These are phyloP conservation scores for Fistularia tabacaria DNA, from an alignment of 2,797 vertebrate genomes.

Conservation along the genomic window DNA sequence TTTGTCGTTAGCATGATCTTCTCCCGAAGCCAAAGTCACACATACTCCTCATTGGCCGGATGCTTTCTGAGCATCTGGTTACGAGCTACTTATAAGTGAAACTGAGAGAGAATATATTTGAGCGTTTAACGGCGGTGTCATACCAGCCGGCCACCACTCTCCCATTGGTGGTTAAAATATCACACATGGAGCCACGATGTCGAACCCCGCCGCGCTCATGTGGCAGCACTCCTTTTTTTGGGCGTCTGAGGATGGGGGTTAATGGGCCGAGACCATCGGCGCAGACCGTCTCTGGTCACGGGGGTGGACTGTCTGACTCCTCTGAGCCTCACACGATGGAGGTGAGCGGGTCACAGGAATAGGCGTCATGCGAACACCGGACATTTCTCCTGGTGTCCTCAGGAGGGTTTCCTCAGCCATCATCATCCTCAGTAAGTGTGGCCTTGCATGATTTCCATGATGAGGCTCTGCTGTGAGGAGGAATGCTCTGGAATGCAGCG, in stretches of 20 bases:
- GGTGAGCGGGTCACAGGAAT: background rate
- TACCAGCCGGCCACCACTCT: constrained; percentile 51
- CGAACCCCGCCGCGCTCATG: constrained; percentile 42
- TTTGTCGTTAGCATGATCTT: constrained; percentile 13
- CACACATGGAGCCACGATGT: constrained; percentile 61
- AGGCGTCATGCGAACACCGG: constrained; percentile 51
- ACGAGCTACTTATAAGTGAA: constrained; percentile 72
- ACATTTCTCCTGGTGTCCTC: constrained; percentile 55
- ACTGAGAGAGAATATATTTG: constrained; percentile 35
- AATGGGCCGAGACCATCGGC: constrained; percentile 35
- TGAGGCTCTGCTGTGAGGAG: background rate
- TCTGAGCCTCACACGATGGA: background rate
- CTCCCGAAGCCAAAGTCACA: constrained; percentile 22
- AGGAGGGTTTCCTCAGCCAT: constrained; percentile 60
- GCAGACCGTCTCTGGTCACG: constrained; percentile 3
- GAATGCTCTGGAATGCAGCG: too few species aligned
- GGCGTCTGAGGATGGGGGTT: constrained; percentile 38
- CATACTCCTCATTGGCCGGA: constrained; percentile 54
- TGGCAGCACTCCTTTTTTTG: constrained; percentile 54
- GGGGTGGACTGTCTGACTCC: too few species aligned
- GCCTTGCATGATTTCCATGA: constrained; percentile 11
- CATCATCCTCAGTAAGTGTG: constrained; percentile 69
- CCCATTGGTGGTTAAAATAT: constrained; percentile 74
- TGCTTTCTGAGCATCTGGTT: constrained; percentile 65
- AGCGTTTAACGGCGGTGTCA: constrained; percentile 53